Conservation (phyloP, 1,140 invertebrate genomes). For the Tetragonula clypearis region DNA sequence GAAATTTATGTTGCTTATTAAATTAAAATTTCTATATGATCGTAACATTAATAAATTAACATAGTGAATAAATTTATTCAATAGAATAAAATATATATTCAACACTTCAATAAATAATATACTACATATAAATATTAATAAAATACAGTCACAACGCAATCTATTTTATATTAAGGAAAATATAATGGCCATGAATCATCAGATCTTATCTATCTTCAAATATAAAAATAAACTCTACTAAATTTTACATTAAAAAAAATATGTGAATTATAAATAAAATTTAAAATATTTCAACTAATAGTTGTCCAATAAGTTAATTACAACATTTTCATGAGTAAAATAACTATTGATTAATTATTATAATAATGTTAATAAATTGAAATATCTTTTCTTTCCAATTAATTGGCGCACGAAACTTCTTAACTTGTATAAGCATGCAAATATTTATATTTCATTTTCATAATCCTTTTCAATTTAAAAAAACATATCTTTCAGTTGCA, state of each 20-base stretch:
- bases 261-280: constrained; percentile 6
- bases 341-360: not conserved
- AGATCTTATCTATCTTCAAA: constrained; percentile 4
- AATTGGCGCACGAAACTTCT: not conserved
- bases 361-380: not conserved
- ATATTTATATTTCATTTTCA: not conserved
- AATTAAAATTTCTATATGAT: not conserved
- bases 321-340: not conserved
- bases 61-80: not conserved
- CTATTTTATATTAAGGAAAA: not conserved
- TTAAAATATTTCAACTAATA: not conserved
- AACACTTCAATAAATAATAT: not conserved
- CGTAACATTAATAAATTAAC: not conserved
- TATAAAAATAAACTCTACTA: not conserved
- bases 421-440: constrained; percentile 12
- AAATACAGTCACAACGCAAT: constrained; percentile 5
- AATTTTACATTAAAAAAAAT: not conserved
- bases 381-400: not conserved
- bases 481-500: not conserved
- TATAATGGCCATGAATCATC: constrained; percentile 20
- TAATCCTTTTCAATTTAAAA: not conserved
- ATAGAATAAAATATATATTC: constrained; percentile 5
- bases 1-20: constrained; percentile 16
- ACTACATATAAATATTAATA: not conserved
- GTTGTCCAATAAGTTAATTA: not conserved